phyloP scores from a whole-genome alignment of 37 sponge, comb jelly and placozoan genomes.

The Spongilla lacustris region DNA sequence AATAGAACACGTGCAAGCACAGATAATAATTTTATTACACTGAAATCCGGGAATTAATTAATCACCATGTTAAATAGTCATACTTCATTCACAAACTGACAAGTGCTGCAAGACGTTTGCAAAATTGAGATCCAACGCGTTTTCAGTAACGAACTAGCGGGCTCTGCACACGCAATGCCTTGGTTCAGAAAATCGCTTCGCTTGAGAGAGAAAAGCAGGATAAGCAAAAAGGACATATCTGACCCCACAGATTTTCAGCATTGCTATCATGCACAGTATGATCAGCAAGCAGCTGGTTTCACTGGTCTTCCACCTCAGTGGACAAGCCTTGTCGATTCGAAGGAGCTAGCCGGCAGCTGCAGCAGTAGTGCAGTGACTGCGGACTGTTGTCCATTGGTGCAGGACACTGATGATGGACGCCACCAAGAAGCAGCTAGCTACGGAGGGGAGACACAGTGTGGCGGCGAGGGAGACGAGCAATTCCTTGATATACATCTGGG shows the following conservation, averaged over 20 bases:
- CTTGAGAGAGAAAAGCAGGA: neutral
- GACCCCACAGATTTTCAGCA: slow-evolving; percentile 84
- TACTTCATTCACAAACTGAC: no score
- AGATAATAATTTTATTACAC: no score
- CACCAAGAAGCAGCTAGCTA: neutral
- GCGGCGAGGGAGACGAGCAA: slow-evolving; percentile 21
- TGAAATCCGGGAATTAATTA: no score
- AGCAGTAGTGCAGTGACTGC: neutral
- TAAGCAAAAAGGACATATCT: slow-evolving; percentile 70
- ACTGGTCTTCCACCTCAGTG: slow-evolving; percentile 88
- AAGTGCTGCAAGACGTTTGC: no score
- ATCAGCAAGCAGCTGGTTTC: slow-evolving; percentile 13
- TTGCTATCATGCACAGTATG: slow-evolving; percentile 69
- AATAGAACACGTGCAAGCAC: no score
- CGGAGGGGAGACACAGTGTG: neutral
- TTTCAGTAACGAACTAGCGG: no score
- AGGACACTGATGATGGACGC: neutral
- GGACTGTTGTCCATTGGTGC: neutral
- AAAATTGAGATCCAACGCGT: no score
- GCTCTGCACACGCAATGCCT: slow-evolving; percentile 30
- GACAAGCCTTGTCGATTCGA: slow-evolving; percentile 43
- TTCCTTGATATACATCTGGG: slow-evolving; percentile 25
- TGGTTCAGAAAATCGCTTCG: slow-evolving; percentile 41
- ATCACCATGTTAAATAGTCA: no score
- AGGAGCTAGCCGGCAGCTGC: neutral